Evolutionary conservation across 2,888 invertebrate genomes (phyloP).

Genomic region (Lasioglossum villosulum): DNA sequence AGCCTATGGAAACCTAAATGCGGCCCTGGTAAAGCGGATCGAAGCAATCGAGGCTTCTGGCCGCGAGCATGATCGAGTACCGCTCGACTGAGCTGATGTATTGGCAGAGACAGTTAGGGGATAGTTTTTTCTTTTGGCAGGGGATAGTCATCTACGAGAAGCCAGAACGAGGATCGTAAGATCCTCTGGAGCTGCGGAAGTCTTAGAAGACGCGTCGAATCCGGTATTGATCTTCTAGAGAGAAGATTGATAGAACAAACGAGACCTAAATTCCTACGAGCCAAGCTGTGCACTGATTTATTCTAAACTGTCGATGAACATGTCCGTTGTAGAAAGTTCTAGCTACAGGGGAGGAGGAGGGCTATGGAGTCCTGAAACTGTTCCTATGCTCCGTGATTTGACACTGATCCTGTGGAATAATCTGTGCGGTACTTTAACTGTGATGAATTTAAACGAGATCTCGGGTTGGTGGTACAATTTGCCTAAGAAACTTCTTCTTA

Average conservation of each 20-base stretch:
- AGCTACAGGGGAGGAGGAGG: background rate
- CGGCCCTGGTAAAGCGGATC: background rate
- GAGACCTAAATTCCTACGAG: slow-evolving; percentile 10
- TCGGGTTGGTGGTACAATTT: background rate
- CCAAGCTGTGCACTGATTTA: background rate
- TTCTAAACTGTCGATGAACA: background rate
- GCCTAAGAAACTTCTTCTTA: background rate
- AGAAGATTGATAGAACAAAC: slow-evolving; percentile 7
- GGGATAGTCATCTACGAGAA: background rate
- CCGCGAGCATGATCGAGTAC: slow-evolving; percentile 9
- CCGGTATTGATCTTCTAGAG: background rate
- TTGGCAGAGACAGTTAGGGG: slow-evolving; percentile 2
- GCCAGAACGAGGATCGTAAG: background rate
- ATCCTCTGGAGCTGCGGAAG: background rate
- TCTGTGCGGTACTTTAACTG: no score
- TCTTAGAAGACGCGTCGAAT: background rate
- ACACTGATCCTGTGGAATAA: background rate
- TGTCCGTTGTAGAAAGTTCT: background rate
- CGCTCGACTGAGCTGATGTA: slow-evolving; percentile 1
- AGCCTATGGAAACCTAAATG: background rate
- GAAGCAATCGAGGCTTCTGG: background rate
- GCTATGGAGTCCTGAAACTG: background rate
- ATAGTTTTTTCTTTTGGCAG: slow-evolving; percentile 1
- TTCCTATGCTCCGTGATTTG: background rate
- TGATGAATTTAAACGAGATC: background rate